A percentile compares a stretch with the other conserved stretches of the same genome.
phyloP scores from a whole-genome alignment of 2,888 invertebrate genomes.

The Drosophila kokeensis region DNA sequence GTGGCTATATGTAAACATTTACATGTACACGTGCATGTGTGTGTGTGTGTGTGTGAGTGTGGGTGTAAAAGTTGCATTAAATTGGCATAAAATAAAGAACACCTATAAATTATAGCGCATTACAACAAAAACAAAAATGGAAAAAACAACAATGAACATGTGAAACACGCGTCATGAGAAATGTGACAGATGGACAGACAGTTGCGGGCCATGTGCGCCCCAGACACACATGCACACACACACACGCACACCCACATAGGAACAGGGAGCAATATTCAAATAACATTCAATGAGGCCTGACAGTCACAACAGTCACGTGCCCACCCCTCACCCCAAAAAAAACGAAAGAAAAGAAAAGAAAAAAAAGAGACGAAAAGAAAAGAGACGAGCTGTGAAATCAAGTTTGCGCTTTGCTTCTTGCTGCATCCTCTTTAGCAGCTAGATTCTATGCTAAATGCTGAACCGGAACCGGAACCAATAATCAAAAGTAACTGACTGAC shows the following conservation, averaged over 20 bases:
- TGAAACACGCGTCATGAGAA: conserved; percentile 57
- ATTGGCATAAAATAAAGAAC: conserved; percentile 79
- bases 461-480: too few relatives aligned
- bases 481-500: background rate
- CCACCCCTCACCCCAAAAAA: background rate
- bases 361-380: conserved; percentile 34
- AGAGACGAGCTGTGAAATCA: conserved; percentile 2
- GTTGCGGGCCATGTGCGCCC: conserved; percentile 5
- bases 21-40: background rate
- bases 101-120: conserved; percentile 73
- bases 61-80: conserved; percentile 67
- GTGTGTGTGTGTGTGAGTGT: conserved; percentile 12
- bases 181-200: conserved; percentile 60
- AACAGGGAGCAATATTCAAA: conserved; percentile 36
- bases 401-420: background rate
- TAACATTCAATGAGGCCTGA: conserved; percentile 53
- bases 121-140: conserved; percentile 37
- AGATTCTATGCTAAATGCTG: background rate
- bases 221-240: background rate
- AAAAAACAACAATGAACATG: conserved; percentile 34
- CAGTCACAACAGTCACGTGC: conserved; percentile 36
- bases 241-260: background rate
- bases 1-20: conserved; percentile 21
- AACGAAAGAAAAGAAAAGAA: conserved; percentile 4
- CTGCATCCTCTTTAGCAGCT: background rate